A percentile compares a stretch with the other conserved stretches of the same genome.
These are phyloP conservation scores for Temnothorax longispinosus DNA, from an alignment of 1,140 invertebrate species.

Conservation along the genomic window DNA sequence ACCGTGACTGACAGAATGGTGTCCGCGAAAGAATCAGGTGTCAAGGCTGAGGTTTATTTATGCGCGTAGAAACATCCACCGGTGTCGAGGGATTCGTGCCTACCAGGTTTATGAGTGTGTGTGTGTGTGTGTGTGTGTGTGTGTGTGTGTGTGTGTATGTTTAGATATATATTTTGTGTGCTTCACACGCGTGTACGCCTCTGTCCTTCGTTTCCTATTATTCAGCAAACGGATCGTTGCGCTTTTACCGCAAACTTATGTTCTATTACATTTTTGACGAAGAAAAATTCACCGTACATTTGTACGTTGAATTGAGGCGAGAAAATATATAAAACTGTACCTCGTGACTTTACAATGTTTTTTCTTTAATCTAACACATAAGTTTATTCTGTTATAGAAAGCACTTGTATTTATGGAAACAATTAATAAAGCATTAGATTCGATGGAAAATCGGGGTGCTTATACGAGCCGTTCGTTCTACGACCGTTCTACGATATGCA, in stretches of 20 bases:
- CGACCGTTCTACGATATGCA: not conserved
- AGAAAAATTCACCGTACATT: not conserved
- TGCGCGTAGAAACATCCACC: conserved; percentile 1
- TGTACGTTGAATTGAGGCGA: not conserved
- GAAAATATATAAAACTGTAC: not conserved
- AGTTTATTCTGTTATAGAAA: conserved; percentile 18
- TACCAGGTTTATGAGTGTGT: not conserved
- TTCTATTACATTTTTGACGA: not conserved
- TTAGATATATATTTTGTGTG: not conserved
- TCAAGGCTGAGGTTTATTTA: conserved; percentile 67
- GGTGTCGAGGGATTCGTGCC: conserved; percentile 17
- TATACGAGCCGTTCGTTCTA: not conserved
- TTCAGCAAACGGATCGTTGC: not conserved
- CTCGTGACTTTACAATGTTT: not conserved
- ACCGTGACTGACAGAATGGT: conserved; percentile 44
- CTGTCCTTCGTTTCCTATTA: not conserved
- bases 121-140: too few species aligned
- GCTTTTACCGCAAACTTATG: not conserved
- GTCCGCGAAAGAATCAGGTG: conserved; percentile 65
- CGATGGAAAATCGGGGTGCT: not conserved
- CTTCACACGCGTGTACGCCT: not conserved
- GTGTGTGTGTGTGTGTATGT: too few species aligned
- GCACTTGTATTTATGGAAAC: not conserved
- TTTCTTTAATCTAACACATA: not conserved
- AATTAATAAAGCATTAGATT: conserved; percentile 2